phyloP scores from a whole-genome alignment of 2,888 invertebrate genomes.

The Acronicta aceris region DNA sequence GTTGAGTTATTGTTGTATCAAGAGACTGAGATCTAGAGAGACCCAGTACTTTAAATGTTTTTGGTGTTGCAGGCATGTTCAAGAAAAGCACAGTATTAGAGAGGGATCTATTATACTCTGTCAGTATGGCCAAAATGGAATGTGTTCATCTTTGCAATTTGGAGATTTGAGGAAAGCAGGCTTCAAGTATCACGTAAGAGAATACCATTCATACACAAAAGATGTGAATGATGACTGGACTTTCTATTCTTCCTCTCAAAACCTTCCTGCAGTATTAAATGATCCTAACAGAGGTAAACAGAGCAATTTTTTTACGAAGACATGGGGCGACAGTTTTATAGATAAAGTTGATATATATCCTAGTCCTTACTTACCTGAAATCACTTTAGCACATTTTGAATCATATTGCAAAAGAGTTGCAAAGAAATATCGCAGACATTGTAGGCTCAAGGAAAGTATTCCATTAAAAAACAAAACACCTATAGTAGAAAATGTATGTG shows the following conservation, averaged over 20 bases:
- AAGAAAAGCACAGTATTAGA: slow-evolving; percentile 94
- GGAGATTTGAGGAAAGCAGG: slow-evolving; percentile 96
- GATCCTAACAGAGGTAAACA: slow-evolving; percentile 98
- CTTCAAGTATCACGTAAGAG: slow-evolving; percentile 95
- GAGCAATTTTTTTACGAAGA: slow-evolving; percentile 97
- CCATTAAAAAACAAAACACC: slow-evolving; percentile 79
- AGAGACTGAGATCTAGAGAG: too few species aligned
- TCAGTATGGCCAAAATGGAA: slow-evolving; percentile 95
- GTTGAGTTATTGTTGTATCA: too few species aligned
- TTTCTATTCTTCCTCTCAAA: slow-evolving; percentile 97
- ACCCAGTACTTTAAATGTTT: slow-evolving; percentile 11
- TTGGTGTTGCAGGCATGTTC: slow-evolving; percentile 91
- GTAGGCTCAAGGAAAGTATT: slow-evolving; percentile 85
- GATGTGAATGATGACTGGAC: slow-evolving; percentile 91
- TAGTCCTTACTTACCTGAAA: slow-evolving; percentile 94
- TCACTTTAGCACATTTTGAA: slow-evolving; percentile 95
- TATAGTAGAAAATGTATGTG: slow-evolving; percentile 88
- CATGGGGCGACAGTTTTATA: slow-evolving; percentile 98
- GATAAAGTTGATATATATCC: slow-evolving; percentile 94
- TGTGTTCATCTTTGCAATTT: slow-evolving; percentile 95
- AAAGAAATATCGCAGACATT: slow-evolving; percentile 91
- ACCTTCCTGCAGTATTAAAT: slow-evolving; percentile 98
- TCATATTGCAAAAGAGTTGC: slow-evolving; percentile 94
- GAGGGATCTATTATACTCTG: slow-evolving; percentile 96
- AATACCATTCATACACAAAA: slow-evolving; percentile 88